Conservation (phyloP, 2,888 invertebrate genomes). For the Drosophila limbata region DNA sequence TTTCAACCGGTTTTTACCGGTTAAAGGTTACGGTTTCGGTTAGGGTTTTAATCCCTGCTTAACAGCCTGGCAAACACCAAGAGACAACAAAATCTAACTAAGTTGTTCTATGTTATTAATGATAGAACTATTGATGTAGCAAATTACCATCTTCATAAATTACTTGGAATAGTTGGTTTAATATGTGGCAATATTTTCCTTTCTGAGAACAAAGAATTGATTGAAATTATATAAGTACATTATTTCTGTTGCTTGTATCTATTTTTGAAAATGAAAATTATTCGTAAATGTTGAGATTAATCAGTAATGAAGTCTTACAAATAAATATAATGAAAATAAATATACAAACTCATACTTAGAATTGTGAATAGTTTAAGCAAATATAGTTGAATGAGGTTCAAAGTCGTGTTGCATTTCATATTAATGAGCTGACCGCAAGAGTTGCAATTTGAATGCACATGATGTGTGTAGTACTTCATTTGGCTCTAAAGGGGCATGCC, state of each 20-base stretch:
- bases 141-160: neutral
- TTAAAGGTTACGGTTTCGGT: too few species aligned
- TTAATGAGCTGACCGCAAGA: conserved; percentile 62
- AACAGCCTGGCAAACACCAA: too few species aligned
- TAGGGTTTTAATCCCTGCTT: too few species aligned
- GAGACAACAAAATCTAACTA: too few species aligned
- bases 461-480: conserved; percentile 53
- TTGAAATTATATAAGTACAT: too few species aligned
- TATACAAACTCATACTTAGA: neutral
- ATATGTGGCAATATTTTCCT: neutral
- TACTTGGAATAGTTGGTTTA: neutral
- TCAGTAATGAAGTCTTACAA: neutral
- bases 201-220: neutral
- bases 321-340: neutral
- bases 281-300: neutral
- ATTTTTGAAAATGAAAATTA: too few species aligned
- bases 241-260: neutral
- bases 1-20: too few species aligned
- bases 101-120: too few species aligned
- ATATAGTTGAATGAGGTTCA: conserved; percentile 13
- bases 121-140: too few species aligned
- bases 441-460: conserved; percentile 44
- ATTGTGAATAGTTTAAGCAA: neutral
- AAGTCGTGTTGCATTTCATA: conserved; percentile 24
- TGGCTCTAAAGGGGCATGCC: conserved; percentile 5